Conservation (phyloP, 2,797 vertebrate genomes). For the Neopelma chrysocephalum region DNA sequence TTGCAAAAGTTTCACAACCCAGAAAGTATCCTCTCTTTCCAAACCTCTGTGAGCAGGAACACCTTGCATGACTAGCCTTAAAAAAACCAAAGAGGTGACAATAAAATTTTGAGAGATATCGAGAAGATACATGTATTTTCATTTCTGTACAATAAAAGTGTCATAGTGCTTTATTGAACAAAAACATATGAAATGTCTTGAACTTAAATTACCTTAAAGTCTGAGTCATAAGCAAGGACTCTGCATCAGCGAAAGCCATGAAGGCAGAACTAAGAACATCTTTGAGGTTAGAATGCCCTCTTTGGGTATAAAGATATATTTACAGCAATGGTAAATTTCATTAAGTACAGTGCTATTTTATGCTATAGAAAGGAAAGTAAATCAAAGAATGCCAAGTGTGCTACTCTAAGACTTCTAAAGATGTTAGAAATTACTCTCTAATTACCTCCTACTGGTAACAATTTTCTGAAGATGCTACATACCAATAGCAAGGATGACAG, state of each 20-base stretch:
- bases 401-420: not conserved
- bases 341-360: not conserved
- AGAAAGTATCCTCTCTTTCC: not conserved
- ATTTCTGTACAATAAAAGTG: not conserved
- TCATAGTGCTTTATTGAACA: not conserved
- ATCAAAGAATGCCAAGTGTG: not conserved
- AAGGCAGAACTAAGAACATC: conserved; percentile 10
- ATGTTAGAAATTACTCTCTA: not conserved
- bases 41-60: not conserved
- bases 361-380: not conserved
- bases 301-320: conserved; percentile 64
- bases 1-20: not conserved
- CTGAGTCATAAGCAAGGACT: not conserved
- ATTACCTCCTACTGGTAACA: not conserved
- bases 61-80: not conserved
- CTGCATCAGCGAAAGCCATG: not conserved
- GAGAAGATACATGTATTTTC: not conserved
- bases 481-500: not conserved
- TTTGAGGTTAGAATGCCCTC: conserved; percentile 76
- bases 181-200: not conserved
- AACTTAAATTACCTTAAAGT: conserved; percentile 21
- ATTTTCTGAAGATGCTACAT: not conserved
- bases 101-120: not conserved
- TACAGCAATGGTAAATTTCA: conserved; percentile 30
- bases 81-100: not conserved